These are phyloP conservation scores for Leucoptera coffeella DNA, from an alignment of 2,888 invertebrate genomes.

Conservation along the genomic window DNA sequence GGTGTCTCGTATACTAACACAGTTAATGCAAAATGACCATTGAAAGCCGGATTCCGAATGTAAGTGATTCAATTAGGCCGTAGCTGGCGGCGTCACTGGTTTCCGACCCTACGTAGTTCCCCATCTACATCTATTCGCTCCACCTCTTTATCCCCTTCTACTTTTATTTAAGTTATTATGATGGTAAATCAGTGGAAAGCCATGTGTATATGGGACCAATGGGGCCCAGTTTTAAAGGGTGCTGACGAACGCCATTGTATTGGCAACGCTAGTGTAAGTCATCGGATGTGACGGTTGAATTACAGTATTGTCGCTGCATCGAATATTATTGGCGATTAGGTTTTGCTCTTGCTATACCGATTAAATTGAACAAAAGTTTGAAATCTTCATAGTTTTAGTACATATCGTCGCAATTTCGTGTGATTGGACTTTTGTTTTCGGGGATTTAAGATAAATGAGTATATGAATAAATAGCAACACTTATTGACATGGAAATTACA, in stretches of 20 bases:
- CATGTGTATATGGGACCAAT: too few species aligned
- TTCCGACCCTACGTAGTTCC: slow-evolving; percentile 32
- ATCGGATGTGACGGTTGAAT: slow-evolving; percentile 3
- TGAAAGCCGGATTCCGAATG: slow-evolving; percentile 18
- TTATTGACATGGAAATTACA: too few species aligned
- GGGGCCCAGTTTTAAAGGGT: slow-evolving; percentile 22
- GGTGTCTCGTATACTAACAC: too few species aligned
- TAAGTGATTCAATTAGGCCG: slow-evolving; percentile 47
- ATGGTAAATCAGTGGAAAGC: slow-evolving; percentile 47
- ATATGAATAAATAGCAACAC: too few species aligned
- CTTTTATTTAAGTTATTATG: slow-evolving; percentile 52
- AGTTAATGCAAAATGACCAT: background rate
- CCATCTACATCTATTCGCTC: slow-evolving; percentile 41
- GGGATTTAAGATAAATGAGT: too few species aligned
- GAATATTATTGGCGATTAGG: background rate
- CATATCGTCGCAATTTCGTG: too few species aligned
- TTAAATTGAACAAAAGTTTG: too few species aligned
- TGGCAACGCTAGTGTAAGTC: too few species aligned
- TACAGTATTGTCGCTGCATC: background rate
- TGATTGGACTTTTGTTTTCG: too few species aligned
- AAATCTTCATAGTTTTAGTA: too few species aligned
- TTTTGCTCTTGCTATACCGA: background rate
- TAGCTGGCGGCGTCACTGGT: slow-evolving; percentile 28
- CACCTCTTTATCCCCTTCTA: slow-evolving; percentile 50
- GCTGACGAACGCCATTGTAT: slow-evolving; percentile 12